Base-by-base conservation (phyloP, 2,888 invertebrate genomes). In the Acrocyrtus sp. region DNA sequence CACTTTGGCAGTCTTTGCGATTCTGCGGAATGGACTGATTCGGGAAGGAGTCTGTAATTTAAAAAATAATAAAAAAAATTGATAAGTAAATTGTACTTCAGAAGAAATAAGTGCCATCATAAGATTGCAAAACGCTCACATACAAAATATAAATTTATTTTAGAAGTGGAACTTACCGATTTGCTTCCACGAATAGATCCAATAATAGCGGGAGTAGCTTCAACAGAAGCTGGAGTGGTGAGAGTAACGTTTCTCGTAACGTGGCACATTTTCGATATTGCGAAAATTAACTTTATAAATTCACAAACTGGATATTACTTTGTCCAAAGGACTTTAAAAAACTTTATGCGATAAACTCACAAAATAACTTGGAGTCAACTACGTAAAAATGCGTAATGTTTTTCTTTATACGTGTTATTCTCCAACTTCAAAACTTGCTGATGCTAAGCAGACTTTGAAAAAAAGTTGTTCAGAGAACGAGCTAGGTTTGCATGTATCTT, bases 1-100 rank as follows among this genome's bases (percentile, higher is more conserved):
- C 62, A 81, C 69, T 6, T 78, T 73, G 41, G 80, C 80, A 29
- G 78, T 72, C 41, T 77, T 79, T 53, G 80, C 80, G 26, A 81
- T 78, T 62, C 65, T 72, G 15, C 78, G 77, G 75, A 81, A 77
- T 53, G 79, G 79, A 74, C 76, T 78, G 41, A 79, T 41, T 50
- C 78, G 74, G 62, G 70, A 57, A 67, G 74, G 54, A 61, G 65
- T 76, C 80, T 80, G 65, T 60, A 77, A 77, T 56, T 51, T 26
- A 66, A 57, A 74, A 69, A 69, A 72, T n/a, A n/a, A n/a, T 62
- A 72, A 47, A 69, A 69, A 60, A 50, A 48, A 60, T n/a, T 74
- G 34, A 73, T 77, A 72, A 77, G 72, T 75, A 68, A 21, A 61
- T 34, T 29, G 17, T 22, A 62, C 56, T 63, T 63, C 39, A 21